phyloP scores from a whole-genome alignment of 92 coral and sea anemone genomes.

The Siderastrea siderea region DNA sequence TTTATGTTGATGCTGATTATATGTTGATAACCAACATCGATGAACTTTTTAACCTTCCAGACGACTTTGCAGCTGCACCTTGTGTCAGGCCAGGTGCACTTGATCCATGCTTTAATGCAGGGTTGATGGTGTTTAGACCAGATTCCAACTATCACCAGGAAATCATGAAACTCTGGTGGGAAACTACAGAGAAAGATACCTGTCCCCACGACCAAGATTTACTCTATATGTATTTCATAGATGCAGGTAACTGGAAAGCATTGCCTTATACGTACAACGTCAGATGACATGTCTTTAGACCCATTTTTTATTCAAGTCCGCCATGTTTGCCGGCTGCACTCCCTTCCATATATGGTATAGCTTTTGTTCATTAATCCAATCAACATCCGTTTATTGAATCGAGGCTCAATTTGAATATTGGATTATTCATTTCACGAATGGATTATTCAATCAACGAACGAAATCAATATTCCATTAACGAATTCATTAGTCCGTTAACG shows the following conservation, averaged over 20 bases:
- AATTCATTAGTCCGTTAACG: too few relatives aligned
- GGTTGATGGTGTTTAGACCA: conserved; percentile 77
- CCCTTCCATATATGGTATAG: too few relatives aligned
- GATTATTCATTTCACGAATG: too few relatives aligned
- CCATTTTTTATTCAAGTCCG: conserved; percentile 4
- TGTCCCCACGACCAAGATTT: conserved; percentile 84
- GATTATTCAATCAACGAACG: too few relatives aligned
- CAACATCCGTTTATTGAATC: too few relatives aligned
- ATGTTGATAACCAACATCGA: conserved; percentile 81
- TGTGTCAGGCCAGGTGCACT: conserved; percentile 79
- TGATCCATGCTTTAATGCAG: conserved; percentile 89
- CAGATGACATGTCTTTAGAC: conserved; percentile 69
- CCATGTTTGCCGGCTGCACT: too few relatives aligned
- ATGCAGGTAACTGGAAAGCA: conserved; percentile 77
- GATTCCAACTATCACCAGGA: conserved; percentile 32
- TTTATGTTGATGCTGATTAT: conserved; percentile 81
- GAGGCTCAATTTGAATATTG: too few relatives aligned
- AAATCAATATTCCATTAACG: too few relatives aligned
- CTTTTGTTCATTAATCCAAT: too few relatives aligned
- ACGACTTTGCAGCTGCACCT: conserved; percentile 75
- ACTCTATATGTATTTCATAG: conserved; percentile 75
- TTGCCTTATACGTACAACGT: conserved; percentile 87
- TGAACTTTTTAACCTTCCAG: conserved; percentile 77
- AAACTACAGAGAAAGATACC: conserved; percentile 37
- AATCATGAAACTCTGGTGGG: conserved; percentile 44